A percentile compares a stretch with the other conserved stretches of the same genome.
phyloP scores from a whole-genome alignment of 2,888 invertebrate species.

The Molanna angustata region DNA sequence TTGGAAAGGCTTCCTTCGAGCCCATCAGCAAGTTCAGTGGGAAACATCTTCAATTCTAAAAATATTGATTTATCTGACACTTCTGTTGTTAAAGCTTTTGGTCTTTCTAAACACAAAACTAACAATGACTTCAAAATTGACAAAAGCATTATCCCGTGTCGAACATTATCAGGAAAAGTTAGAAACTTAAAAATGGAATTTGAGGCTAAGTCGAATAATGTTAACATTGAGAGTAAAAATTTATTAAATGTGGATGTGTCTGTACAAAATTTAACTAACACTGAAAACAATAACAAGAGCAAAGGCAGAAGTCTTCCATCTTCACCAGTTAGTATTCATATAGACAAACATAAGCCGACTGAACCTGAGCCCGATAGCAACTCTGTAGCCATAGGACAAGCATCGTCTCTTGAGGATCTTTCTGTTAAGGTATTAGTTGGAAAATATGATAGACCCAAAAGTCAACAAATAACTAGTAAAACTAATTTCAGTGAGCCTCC shows the following conservation, averaged over 20 bases:
- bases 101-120: constrained; percentile 18
- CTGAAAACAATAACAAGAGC: constrained; percentile 36
- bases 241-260: constrained; percentile 23
- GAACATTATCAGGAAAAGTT: constrained; percentile 66
- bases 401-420: constrained; percentile 56
- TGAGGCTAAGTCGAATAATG: constrained; percentile 66
- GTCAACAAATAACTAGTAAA: constrained; percentile 31
- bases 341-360: constrained; percentile 39
- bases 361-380: constrained; percentile 34
- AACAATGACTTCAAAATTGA: constrained; percentile 24
- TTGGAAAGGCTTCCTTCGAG: constrained; percentile 22
- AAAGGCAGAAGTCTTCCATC: constrained; percentile 57
- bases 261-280: constrained; percentile 38
- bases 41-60: constrained; percentile 22
- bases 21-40: constrained; percentile 22
- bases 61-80: constrained; percentile 11
- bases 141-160: constrained; percentile 13
- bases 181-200: constrained; percentile 85
- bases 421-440: constrained; percentile 75
- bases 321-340: constrained; percentile 62
- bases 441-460: constrained; percentile 59
- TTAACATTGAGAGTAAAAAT: constrained; percentile 39
- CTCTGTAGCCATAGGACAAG: constrained; percentile 30
- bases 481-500: constrained; percentile 38
- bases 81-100: constrained; percentile 12